These are phyloP conservation scores for Unio pictorum DNA, from an alignment of 2,888 invertebrate species.

Conservation along the genomic window DNA sequence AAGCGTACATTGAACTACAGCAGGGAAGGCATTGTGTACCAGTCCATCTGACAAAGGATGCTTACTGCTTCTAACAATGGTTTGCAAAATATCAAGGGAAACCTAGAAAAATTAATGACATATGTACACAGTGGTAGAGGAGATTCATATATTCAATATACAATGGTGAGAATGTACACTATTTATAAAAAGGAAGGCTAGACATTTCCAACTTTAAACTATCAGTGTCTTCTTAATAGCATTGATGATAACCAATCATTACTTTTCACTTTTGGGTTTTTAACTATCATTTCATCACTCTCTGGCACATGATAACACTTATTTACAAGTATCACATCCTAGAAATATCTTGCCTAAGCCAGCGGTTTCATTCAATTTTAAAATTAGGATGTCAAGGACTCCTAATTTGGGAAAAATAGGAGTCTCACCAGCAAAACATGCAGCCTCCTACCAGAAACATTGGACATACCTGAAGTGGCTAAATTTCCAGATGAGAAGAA, in stretches of 20 bases:
- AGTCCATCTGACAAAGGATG: conserved; percentile 76
- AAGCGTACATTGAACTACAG: conserved; percentile 78
- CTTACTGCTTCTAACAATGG: conserved; percentile 78
- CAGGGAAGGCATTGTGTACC: conserved; percentile 79
- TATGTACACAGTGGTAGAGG: neutral
- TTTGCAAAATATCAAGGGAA: conserved; percentile 79
- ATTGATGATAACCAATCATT: neutral
- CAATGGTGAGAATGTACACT: neutral
- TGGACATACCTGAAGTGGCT: too few relatives aligned
- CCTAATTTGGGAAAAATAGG: too few relatives aligned
- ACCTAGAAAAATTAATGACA: conserved; percentile 65
- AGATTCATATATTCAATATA: neutral
- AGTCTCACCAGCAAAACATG: too few relatives aligned
- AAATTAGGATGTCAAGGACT: too few relatives aligned
- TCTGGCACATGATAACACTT: too few relatives aligned
- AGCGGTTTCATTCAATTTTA: too few relatives aligned
- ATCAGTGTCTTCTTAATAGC: neutral
- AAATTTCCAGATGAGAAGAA: too few relatives aligned
- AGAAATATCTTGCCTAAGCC: too few relatives aligned
- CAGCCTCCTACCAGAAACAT: too few relatives aligned
- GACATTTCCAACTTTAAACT: neutral
- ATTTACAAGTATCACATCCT: too few relatives aligned
- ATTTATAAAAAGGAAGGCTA: neutral
- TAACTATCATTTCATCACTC: too few relatives aligned
- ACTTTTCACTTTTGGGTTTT: neutral